Conservation (phyloP, 2,888 invertebrate species). For the Synanthedon myopaeformis region DNA sequence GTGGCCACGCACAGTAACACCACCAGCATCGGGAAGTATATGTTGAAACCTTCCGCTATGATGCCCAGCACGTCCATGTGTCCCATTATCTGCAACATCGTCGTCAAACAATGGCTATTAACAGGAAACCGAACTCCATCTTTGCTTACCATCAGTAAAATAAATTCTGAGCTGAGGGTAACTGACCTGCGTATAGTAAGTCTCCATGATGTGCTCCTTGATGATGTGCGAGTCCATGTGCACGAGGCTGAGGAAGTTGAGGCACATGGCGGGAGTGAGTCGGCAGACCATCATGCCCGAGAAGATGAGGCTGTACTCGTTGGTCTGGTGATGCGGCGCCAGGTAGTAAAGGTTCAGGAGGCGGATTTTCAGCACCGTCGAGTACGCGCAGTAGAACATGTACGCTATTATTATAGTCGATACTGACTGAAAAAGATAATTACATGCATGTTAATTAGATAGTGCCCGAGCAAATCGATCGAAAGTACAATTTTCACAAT, state of each 20-base stretch:
- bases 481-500: too few relatives aligned
- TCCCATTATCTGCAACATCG: constrained; percentile 86
- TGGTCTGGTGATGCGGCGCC: constrained; percentile 97
- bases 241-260: constrained; percentile 96
- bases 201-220: constrained; percentile 82
- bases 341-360: constrained; percentile 97
- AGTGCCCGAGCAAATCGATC: neutral
- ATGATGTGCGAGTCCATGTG: constrained; percentile 98
- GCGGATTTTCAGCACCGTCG: constrained; percentile 95
- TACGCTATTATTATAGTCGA: constrained; percentile 94
- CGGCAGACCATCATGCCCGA: constrained; percentile 98
- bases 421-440: constrained; percentile 73
- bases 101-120: too few relatives aligned
- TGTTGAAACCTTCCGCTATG: constrained; percentile 97
- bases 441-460: neutral
- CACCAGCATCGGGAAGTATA: constrained; percentile 98
- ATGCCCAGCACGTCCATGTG: constrained; percentile 99
- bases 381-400: constrained; percentile 97
- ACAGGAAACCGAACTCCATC: too few relatives aligned
- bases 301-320: constrained; percentile 98
- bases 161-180: too few relatives aligned
- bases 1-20: constrained; percentile 91
- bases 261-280: constrained; percentile 96
- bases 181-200: constrained; percentile 91
- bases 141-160: too few relatives aligned